Base-by-base conservation (phyloP, 2,113 vertebrate species). In the Plotosus lineatus region DNA sequence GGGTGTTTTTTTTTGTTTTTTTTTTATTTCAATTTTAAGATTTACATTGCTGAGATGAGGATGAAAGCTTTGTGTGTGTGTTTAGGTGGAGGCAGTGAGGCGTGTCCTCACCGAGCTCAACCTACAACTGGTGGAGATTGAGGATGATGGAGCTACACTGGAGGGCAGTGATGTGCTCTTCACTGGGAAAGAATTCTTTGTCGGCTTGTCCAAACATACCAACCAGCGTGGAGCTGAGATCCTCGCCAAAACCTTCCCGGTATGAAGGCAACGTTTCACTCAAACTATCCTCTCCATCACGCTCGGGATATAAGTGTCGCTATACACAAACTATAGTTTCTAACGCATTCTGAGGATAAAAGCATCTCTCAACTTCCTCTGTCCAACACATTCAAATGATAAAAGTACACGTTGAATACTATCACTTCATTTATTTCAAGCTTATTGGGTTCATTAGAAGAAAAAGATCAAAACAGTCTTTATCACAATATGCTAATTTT, bases 141-240 rank as follows among this genome's bases (percentile, higher is more conserved):
- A 73, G 75, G 86, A 90, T 0, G 91, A 76, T 15, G 95, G 90
- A 42, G 96, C 96, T 12, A 96, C 94, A 0, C 86, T 97, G 84
- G 96, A 97, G 80, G 96, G 95, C 87, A 95, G 95, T 0, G 96
- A 97, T 15, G 91, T 97, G 38, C 93, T 97, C 50, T 97, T 97
- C 89, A 97, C 96, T 0, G 96, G 96, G 58, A 93, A 92, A 78
- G 96, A 97, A 89, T 97, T 97, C 91, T 97, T 97, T 11, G 95
- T 97, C 50, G 95, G 96, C 15, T 91, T 97, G 78, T 97, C 96
- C 26, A 95, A 95, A 75, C 94, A 96, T 93, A 97, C 96, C 85
- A 97, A 96, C 90, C 94, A 92, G 83, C 90, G 91, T 75, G 96
- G 96, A 77, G 96, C 96, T 0, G 95, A 97, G 85, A 92, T 95